Evolutionary conservation across 1,140 invertebrate genomes (phyloP).

Genomic region (Procambarus virginalis): DNA sequence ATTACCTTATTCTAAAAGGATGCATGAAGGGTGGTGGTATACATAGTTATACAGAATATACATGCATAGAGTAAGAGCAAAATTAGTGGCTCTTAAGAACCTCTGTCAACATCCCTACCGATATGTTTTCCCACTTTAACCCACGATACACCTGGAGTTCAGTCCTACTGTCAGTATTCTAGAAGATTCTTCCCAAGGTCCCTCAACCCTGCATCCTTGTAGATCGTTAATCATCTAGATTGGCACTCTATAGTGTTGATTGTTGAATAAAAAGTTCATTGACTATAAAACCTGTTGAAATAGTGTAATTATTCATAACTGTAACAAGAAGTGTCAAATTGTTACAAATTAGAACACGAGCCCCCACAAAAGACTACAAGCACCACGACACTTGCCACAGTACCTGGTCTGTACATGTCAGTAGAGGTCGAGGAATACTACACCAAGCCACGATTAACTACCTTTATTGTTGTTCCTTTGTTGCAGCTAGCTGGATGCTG

Average conservation of each 20-base stretch:
- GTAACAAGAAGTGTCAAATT: neutral
- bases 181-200: constrained; percentile 5
- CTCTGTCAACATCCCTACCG: constrained; percentile 11
- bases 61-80: neutral
- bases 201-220: constrained; percentile 1
- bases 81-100: neutral
- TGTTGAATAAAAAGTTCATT: neutral
- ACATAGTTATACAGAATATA: neutral
- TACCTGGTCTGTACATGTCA: constrained; percentile 15
- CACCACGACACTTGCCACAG: neutral
- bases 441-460: constrained; percentile 25
- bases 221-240: constrained; percentile 3
- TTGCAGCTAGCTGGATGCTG: constrained; percentile 54
- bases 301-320: neutral
- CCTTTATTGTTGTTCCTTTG: constrained; percentile 34
- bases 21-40: constrained; percentile 40
- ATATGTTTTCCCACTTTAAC: constrained; percentile 15
- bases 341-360: neutral
- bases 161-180: neutral
- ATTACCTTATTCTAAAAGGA: constrained; percentile 35
- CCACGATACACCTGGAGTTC: neutral
- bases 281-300: constrained; percentile 2
- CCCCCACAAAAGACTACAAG: neutral
- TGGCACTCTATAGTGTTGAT: neutral
- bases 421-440: neutral